Base-by-base conservation (phyloP, 2,888 invertebrate species). In the Ditula angustiorana region DNA sequence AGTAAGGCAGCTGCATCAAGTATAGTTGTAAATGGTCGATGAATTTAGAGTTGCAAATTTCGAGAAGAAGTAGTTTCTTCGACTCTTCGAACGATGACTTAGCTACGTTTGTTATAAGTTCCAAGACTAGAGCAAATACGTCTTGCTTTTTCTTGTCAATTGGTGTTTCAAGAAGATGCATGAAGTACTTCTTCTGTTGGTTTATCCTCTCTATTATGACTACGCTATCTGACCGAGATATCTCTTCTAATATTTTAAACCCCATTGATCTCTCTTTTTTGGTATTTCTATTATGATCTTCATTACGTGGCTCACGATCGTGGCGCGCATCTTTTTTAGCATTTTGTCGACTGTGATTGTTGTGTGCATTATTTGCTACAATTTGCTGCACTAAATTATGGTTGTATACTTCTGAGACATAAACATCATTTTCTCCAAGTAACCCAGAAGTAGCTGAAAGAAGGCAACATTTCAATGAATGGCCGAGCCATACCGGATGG, bases 91-190 rank as follows among this genome's bases (percentile, higher is more conserved):
- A 90, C 0, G 86, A 74, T 0, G 87, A 82, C 46, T 75, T 74
- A 53, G 85, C 83, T 2, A 88, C 73, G 80, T 89, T 92, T 2
- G 84, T 77, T 61, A 93, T 69, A 60, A 93, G 77, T 76, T 82
- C 73, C n/a, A 93, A 69, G 11, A 92, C 72, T 11, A 94, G 70
- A 13, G 86, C 78, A 67, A 81, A 83, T 21, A 84, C 67, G 72
- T 94, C 93, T 2, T 69, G 71, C 61, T 73, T 79, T 13, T 78
- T 63, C 5, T 35, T 56, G 3, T 82, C 75, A 13, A 83, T 79
- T 1, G 79, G 77, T 11, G 77, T 74, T 30, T 84, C 71, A 41
- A 90, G 52, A 11, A 91, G 65, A n/a, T 83, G 76, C 13, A 78
- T 69, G 66, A 93, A 88, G 2, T 77, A 79, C 5, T 74, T 72